Percentiles rank a stretch among this genome's conserved stretches.
phyloP scores from a whole-genome alignment of 2,888 invertebrate genomes.

The Bellardia pandia region DNA sequence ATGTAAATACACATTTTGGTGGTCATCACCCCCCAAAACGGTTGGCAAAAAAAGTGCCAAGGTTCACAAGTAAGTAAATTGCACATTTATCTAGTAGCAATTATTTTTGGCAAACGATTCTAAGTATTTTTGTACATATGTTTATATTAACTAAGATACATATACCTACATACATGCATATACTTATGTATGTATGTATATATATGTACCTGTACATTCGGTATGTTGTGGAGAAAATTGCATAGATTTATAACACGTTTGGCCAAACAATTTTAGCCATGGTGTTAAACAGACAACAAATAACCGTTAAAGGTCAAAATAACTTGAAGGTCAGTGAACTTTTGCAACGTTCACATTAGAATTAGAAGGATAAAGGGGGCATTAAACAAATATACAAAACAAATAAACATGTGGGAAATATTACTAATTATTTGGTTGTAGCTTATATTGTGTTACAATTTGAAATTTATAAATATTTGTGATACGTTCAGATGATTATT shows the following conservation, averaged over 20 bases:
- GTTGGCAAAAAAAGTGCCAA: slow-evolving; percentile 80
- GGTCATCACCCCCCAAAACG: slow-evolving; percentile 83
- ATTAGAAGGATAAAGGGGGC: no score
- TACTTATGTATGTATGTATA: no score
- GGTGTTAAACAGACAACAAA: slow-evolving; percentile 54
- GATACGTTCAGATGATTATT: background rate
- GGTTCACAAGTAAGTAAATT: slow-evolving; percentile 78
- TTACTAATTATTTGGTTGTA: background rate
- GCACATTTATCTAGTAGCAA: slow-evolving; percentile 28
- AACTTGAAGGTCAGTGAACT: slow-evolving; percentile 66
- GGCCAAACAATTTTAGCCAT: slow-evolving; percentile 35
- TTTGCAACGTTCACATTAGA: background rate
- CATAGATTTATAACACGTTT: slow-evolving; percentile 53
- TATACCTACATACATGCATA: no score
- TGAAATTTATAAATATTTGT: background rate
- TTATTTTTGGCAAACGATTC: slow-evolving; percentile 50
- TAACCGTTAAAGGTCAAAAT: slow-evolving; percentile 64
- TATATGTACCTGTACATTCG: background rate
- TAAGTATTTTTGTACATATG: background rate
- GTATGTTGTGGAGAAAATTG: slow-evolving; percentile 17
- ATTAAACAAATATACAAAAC: background rate
- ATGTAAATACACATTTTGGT: slow-evolving; percentile 83
- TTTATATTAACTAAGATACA: no score
- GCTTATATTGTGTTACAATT: background rate
- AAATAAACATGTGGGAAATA: background rate